Conservation (phyloP, 2,113 vertebrate species). For the Gambusia holbrooki region DNA sequence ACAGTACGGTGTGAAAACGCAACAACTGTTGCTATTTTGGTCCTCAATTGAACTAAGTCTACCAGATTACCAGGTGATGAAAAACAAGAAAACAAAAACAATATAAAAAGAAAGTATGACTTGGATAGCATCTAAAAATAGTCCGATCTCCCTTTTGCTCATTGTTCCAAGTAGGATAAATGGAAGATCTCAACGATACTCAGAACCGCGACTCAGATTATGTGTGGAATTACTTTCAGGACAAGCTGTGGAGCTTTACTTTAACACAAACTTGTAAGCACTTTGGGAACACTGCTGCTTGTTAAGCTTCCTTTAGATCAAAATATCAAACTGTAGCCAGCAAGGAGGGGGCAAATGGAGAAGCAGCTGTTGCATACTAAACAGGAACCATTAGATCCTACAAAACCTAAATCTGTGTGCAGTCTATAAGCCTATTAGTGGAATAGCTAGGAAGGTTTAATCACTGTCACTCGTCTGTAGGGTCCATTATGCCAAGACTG, state of each 20-base stretch:
- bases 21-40: too few species aligned
- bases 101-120: neutral
- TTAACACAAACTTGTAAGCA: constrained; percentile 45
- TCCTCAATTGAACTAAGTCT: too few species aligned
- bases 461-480: constrained; percentile 55
- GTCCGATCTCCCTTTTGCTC: constrained; percentile 13
- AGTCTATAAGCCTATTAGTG: constrained; percentile 59
- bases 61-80: too few species aligned
- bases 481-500: constrained; percentile 62
- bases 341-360: constrained; percentile 23
- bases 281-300: constrained; percentile 43
- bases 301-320: constrained; percentile 52
- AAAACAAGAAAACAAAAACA: too few species aligned
- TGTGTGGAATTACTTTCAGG: constrained; percentile 40
- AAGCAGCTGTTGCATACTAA: constrained; percentile 54
- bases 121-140: constrained; percentile 24
- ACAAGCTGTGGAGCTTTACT: constrained; percentile 35
- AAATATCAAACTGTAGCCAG: constrained; percentile 35
- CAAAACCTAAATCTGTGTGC: constrained; percentile 53
- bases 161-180: neutral
- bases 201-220: constrained; percentile 21
- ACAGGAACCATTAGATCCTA: constrained; percentile 47
- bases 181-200: constrained; percentile 10
- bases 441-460: constrained; percentile 56
- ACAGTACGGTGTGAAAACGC: too few species aligned